phyloP scores from a whole-genome alignment of 2,888 invertebrate species.

The Diadromus collaris region DNA sequence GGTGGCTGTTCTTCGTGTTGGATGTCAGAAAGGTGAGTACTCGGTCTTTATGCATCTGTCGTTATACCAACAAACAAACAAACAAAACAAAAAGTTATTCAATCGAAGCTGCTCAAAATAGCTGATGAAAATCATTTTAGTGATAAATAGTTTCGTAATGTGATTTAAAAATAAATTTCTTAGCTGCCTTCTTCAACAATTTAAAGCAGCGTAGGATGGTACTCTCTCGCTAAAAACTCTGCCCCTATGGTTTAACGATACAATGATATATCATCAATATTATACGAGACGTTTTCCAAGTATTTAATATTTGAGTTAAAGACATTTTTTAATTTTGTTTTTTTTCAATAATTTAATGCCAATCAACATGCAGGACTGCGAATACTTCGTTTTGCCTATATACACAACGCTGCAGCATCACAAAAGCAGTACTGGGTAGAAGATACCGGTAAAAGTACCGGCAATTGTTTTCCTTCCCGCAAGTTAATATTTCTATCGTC shows the following conservation, averaged over 20 bases:
- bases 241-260: too few species aligned
- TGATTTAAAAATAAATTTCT: not conserved
- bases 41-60: conserved; percentile 5
- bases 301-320: too few species aligned
- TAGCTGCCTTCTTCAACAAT: not conserved
- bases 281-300: too few species aligned
- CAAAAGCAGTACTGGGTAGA: not conserved
- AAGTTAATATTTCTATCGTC: conserved; percentile 21
- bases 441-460: not conserved
- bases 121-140: not conserved
- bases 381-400: not conserved
- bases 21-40: conserved; percentile 60
- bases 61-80: too few species aligned
- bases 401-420: not conserved
- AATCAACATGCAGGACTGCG: not conserved
- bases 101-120: not conserved
- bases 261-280: too few species aligned
- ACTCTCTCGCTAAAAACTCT: too few species aligned
- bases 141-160: not conserved
- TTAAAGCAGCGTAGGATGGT: too few species aligned
- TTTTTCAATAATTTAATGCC: too few species aligned
- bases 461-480: conserved; percentile 25
- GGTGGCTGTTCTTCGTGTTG: conserved; percentile 59
- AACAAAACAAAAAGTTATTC: too few species aligned
- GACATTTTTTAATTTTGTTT: too few species aligned